Conservation (phyloP, 2,888 invertebrate genomes). For the Camponotus fellah region DNA sequence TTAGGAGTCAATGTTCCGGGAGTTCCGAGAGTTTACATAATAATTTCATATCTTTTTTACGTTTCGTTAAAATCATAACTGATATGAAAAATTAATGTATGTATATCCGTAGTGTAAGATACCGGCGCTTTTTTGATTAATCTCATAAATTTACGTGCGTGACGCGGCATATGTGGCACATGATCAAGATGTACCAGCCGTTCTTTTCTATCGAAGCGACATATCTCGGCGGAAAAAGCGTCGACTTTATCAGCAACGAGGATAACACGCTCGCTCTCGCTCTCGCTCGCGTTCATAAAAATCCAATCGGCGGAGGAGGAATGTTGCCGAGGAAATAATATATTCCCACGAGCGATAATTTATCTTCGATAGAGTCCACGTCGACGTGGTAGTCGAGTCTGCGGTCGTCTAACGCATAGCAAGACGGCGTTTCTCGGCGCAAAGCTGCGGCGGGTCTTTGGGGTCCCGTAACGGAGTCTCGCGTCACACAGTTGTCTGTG, state of each 20-base stretch:
- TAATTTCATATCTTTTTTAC: background rate
- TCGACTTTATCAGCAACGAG: conserved; percentile 18
- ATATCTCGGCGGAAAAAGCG: background rate
- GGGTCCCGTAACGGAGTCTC: conserved; percentile 81
- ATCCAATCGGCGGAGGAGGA: conserved; percentile 26
- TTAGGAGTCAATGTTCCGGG: background rate
- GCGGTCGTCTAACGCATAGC: conserved; percentile 73
- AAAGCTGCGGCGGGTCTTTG: conserved; percentile 30
- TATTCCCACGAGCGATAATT: conserved; percentile 55
- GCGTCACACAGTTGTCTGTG: conserved; percentile 84
- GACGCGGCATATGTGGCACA: background rate
- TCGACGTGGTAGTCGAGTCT: conserved; percentile 52
- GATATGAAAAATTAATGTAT: background rate
- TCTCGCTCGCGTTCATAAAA: conserved; percentile 15
- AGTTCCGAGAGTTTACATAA: background rate
- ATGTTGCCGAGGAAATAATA: conserved; percentile 46
- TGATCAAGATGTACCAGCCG: background rate
- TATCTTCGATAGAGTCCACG: conserved; percentile 18
- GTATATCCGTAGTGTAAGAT: background rate
- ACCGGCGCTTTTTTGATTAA: conserved; percentile 4
- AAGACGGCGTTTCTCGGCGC: conserved; percentile 62
- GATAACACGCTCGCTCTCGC: background rate
- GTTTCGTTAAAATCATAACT: background rate
- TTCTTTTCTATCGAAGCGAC: conserved; percentile 9
- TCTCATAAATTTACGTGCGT: background rate